Evolutionary conservation across 2,888 invertebrate species (phyloP).

Genomic region (Oscheius sp.): DNA sequence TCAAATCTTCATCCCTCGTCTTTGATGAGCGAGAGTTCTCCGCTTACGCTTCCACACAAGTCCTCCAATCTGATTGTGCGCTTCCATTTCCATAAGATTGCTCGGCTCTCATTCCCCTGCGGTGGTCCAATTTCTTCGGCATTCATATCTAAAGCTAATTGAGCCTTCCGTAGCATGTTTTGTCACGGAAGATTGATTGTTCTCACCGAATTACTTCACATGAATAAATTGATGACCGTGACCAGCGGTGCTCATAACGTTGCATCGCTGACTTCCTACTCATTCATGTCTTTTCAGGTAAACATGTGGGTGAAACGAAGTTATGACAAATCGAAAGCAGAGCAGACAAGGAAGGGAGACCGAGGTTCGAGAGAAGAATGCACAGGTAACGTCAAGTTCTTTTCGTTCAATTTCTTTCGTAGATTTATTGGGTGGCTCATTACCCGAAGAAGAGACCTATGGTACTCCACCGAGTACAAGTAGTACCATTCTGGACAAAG

Average conservation of each 20-base stretch:
- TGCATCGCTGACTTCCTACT: neutral
- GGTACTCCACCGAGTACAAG: neutral
- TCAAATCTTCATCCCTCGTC: neutral
- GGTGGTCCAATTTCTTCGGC: neutral
- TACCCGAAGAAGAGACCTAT: conserved; percentile 12
- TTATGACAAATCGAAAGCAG: conserved; percentile 4
- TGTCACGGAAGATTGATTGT: conserved; percentile 21
- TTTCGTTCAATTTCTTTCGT: neutral
- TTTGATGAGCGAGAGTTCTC: neutral
- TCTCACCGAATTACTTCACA: conserved; percentile 24
- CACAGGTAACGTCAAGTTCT: conserved; percentile 1
- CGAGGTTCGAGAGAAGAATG: conserved; percentile 31
- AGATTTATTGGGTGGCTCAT: conserved; percentile 18
- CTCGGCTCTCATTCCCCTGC: neutral
- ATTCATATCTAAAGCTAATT: conserved; percentile 13
- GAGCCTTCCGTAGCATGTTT: too few relatives aligned
- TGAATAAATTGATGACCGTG: conserved; percentile 32
- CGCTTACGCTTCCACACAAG: too few relatives aligned
- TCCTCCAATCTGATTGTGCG: too few relatives aligned
- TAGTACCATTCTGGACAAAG: neutral
- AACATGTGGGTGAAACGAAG: conserved; percentile 25
- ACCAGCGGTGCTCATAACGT: conserved; percentile 1
- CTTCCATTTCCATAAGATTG: conserved; percentile 6
- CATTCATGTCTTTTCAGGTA: conserved; percentile 16
- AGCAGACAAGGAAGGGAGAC: conserved; percentile 15